Evolutionary conservation across 1,140 invertebrate genomes (phyloP).

Genomic region (Meloidogyne hapla): DNA sequence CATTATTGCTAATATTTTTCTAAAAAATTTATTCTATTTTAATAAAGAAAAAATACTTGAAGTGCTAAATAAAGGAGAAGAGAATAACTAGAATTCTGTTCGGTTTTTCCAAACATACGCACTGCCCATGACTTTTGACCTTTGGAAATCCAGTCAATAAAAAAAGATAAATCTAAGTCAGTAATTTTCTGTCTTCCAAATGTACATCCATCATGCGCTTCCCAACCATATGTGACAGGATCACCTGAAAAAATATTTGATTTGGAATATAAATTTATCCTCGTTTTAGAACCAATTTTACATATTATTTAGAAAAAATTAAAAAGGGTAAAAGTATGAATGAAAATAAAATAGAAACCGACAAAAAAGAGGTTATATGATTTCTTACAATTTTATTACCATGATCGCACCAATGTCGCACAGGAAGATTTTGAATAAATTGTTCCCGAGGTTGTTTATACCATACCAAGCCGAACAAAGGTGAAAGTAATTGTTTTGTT

Average conservation of each 20-base stretch:
- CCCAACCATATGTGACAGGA: slow-evolving; percentile 80
- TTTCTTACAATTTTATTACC: slow-evolving; percentile 69
- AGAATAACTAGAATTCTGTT: slow-evolving; percentile 16
- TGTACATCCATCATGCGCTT: slow-evolving; percentile 82
- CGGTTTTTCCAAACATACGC: slow-evolving; percentile 28
- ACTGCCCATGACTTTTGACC: slow-evolving; percentile 80
- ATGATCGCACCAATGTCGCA: slow-evolving; percentile 85
- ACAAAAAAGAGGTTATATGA: not conserved
- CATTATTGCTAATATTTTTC: not conserved
- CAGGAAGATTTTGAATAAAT: slow-evolving; percentile 62
- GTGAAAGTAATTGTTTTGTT: slow-evolving; percentile 80
- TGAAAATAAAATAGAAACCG: too few species aligned
- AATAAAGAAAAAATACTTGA: slow-evolving; percentile 35
- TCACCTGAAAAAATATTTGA: slow-evolving; percentile 40
- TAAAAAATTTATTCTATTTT: not conserved
- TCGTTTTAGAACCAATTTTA: too few species aligned
- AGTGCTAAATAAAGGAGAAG: slow-evolving; percentile 43
- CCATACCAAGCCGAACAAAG: slow-evolving; percentile 94
- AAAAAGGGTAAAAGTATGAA: too few species aligned
- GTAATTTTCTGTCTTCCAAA: slow-evolving; percentile 88
- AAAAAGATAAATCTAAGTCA: slow-evolving; percentile 68
- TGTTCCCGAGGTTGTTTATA: slow-evolving; percentile 75
- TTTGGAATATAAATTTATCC: too few species aligned
- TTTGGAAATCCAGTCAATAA: slow-evolving; percentile 83
- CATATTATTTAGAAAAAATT: too few species aligned